phyloP scores from a whole-genome alignment of 2,888 invertebrate species.

The Adelognathus sp. region DNA sequence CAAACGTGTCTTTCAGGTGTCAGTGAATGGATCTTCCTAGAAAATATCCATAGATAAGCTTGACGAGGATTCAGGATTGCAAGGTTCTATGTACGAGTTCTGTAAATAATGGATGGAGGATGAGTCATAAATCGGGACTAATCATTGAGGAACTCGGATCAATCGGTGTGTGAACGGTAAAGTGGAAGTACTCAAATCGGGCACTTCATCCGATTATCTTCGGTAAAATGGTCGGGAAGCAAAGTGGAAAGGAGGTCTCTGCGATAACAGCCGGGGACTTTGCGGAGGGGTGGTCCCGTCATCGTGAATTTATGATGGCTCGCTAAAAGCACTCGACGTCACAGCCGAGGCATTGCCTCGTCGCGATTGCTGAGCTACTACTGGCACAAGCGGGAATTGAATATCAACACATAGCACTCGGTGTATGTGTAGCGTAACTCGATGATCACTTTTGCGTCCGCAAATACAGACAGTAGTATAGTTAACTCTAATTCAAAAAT shows the following conservation, averaged over 20 bases:
- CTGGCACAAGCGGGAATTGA: slow-evolving; percentile 7
- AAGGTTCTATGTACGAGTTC: background rate
- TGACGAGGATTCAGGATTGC: background rate
- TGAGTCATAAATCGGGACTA: background rate
- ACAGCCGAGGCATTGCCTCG: background rate
- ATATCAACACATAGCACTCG: background rate
- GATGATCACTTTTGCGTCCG: no score
- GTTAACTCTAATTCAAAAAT: background rate
- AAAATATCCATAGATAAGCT: background rate
- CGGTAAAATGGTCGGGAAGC: background rate
- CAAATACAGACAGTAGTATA: no score
- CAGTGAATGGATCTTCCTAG: background rate
- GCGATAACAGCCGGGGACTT: background rate
- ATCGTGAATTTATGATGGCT: slow-evolving; percentile 62
- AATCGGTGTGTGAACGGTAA: background rate
- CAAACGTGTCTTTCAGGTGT: background rate
- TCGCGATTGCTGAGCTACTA: background rate
- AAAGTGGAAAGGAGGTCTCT: slow-evolving; percentile 2
- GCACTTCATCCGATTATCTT: slow-evolving; percentile 31
- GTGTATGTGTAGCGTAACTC: no score
- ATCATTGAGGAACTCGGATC: slow-evolving; percentile 1
- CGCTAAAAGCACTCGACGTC: slow-evolving; percentile 49
- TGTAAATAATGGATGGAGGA: no score
- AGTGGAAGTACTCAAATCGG: background rate
- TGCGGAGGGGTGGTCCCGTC: slow-evolving; percentile 24